Evolutionary conservation across 1,140 invertebrate genomes (phyloP), one percentile per base, ranked within the genome.

Genomic region (Neoseiulus cucumeris): DNA sequence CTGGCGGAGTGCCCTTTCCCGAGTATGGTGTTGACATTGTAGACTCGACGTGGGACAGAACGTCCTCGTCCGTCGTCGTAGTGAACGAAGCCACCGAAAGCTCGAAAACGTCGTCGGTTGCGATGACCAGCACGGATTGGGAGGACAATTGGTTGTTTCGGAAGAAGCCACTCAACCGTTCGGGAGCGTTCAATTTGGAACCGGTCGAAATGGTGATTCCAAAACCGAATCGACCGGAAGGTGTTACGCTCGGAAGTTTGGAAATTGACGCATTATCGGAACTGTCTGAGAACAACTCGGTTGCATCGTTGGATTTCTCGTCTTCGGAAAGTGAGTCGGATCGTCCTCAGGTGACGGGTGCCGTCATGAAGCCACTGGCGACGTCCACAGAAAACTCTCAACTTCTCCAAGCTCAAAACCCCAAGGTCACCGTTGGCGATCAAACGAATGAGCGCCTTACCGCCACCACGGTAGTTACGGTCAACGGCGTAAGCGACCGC

Each of bases 1-100:
- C 25, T 33, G 51, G 51, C 25, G 51, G 51, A 17, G 51, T 59
- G 17, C 51, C 51, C 1, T 59, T 59, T 9, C 51, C 51, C 14
- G 51, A 59, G 51, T 59, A 59, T 20, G 51, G 51, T 9, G 51
- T 59, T n/a, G 51, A 59, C 22, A 59, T 59, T 33, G 51, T 59
- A 4, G 51, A 59, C 51, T 59, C 14, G 6, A 9, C 14, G 14
- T 59, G 51, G 51, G 14, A 33, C 25, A 33, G 51, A 18, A 14
- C 51, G 14, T 17, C 25, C 22, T 17, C 14, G 14, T n/a, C 22
- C 14, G 22, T 18, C 6, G 25, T 14, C 14, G 22, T n/a, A n/a
- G n/a, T 25, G 12, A 47, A 28, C 28, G 51, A 59, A 17, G 51
- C 22, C 17, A 25, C 51, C 14, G 51, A 59, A 17, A 14, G 22